A percentile compares a stretch with the other conserved stretches of the same genome.
Evolutionary conservation across 1,140 invertebrate genomes (phyloP).

Genomic region (Bathynomus jamesi): DNA sequence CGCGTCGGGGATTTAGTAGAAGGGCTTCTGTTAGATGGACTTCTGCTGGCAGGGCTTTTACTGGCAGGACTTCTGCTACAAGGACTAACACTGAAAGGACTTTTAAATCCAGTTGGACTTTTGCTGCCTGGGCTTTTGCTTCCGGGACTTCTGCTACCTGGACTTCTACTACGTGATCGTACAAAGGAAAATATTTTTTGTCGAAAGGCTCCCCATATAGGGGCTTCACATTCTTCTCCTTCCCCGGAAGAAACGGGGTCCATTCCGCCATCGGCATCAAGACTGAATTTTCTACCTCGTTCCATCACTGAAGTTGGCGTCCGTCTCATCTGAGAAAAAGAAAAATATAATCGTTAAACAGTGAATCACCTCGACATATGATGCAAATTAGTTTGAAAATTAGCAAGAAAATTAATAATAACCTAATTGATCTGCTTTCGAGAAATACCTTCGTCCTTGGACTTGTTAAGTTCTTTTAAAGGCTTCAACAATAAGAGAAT

Average conservation of each 20-base stretch:
- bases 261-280: not conserved
- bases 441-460: too few species aligned
- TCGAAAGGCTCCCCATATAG: constrained; percentile 20
- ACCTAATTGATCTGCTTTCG: too few species aligned
- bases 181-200: constrained; percentile 27
- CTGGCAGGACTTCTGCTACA: constrained; percentile 16
- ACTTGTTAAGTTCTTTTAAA: too few species aligned
- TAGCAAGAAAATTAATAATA: too few species aligned
- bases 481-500: too few species aligned
- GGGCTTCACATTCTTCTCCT: constrained; percentile 7
- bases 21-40: constrained; percentile 19
- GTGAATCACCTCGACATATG: too few species aligned
- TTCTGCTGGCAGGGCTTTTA: constrained; percentile 14
- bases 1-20: constrained; percentile 14
- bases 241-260: not conserved
- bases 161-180: constrained; percentile 22
- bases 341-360: too few species aligned
- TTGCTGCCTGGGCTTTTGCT: constrained; percentile 15
- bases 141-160: constrained; percentile 5
- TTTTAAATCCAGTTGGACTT: constrained; percentile 15
- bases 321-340: not conserved
- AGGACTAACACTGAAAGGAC: constrained; percentile 16
- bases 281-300: not conserved
- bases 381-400: too few species aligned
- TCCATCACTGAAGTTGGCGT: not conserved